Evolutionary conservation across 1,140 invertebrate species (phyloP).

Genomic region (Leptinotarsa texana): DNA sequence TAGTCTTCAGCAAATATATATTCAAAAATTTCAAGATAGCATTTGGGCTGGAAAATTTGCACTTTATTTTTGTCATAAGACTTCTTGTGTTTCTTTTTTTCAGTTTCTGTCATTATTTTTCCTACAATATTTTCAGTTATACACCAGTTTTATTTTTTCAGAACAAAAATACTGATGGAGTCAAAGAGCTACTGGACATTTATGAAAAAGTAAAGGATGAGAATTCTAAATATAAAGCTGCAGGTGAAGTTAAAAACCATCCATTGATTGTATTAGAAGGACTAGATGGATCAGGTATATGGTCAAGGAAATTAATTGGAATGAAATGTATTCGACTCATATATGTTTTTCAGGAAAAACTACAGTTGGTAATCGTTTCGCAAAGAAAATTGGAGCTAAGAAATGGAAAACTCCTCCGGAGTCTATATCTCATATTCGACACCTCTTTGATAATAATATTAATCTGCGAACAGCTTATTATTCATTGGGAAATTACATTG

Average conservation of each 20-base stretch:
- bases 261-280: constrained; percentile 49
- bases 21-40: neutral
- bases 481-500: constrained; percentile 53
- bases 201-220: constrained; percentile 33
- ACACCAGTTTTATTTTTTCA: constrained; percentile 17
- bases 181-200: constrained; percentile 35
- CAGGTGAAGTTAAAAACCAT: constrained; percentile 20
- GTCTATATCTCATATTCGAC: constrained; percentile 38
- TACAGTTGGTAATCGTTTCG: constrained; percentile 39
- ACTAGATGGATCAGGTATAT: constrained; percentile 50
- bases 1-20: neutral
- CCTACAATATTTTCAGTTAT: neutral
- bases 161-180: constrained; percentile 30
- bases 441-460: constrained; percentile 45
- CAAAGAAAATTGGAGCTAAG: constrained; percentile 38
- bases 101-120: neutral
- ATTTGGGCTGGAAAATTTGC: neutral
- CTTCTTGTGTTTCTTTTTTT: neutral
- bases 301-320: neutral
- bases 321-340: no score
- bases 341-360: constrained; percentile 36
- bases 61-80: no score
- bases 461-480: constrained; percentile 47
- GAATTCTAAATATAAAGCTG: constrained; percentile 27
- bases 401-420: constrained; percentile 46